Evolutionary conservation across 1,140 invertebrate species (phyloP).

Genomic region (Colletes latitarsis): DNA sequence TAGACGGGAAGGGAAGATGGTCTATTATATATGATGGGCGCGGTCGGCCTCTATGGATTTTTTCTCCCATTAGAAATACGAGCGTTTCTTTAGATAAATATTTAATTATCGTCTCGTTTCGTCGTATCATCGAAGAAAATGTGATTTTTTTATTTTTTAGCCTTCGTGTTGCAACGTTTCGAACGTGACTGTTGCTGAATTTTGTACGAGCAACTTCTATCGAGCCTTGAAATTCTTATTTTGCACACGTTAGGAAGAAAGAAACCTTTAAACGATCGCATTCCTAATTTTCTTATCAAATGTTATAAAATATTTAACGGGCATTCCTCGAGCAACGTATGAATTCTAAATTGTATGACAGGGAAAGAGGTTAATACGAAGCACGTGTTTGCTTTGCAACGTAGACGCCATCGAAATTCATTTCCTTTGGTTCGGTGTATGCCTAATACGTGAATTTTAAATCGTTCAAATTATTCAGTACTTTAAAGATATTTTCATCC

Average conservation of each 20-base stretch:
- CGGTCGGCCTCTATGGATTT: conserved; percentile 78
- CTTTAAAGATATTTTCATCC: too few species aligned
- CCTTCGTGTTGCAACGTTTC: neutral
- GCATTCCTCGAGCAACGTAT: neutral
- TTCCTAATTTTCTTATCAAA: neutral
- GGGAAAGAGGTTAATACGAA: neutral
- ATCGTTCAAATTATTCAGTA: neutral
- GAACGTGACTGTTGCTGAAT: neutral
- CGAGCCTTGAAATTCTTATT: neutral
- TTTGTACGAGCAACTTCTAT: neutral
- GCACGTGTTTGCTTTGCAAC: neutral
- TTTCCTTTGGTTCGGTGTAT: neutral
- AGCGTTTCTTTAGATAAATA: conserved; percentile 63
- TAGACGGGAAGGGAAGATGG: conserved; percentile 72
- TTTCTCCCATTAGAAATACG: conserved; percentile 76
- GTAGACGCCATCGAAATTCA: neutral
- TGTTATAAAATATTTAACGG: neutral
- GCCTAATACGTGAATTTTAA: neutral
- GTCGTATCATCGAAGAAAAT: neutral
- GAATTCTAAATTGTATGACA: neutral
- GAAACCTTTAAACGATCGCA: neutral
- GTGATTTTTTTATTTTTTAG: neutral
- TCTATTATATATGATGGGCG: conserved; percentile 80
- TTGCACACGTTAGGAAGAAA: neutral
- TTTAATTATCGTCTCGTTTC: conserved; percentile 63